phyloP scores from a whole-genome alignment of 2,113 vertebrate species.

The Amphilophus citrinellus region DNA sequence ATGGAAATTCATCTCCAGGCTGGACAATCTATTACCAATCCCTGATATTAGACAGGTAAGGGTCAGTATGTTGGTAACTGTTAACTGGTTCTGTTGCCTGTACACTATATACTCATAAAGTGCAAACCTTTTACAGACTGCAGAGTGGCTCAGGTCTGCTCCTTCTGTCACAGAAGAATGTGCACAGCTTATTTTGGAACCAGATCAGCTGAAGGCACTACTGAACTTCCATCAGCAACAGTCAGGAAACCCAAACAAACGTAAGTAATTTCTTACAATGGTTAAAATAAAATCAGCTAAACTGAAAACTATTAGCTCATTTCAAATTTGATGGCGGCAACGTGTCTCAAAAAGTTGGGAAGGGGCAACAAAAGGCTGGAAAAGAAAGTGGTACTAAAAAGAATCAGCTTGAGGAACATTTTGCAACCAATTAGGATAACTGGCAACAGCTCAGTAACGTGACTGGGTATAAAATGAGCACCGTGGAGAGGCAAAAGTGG shows the following conservation, averaged over 20 bases:
- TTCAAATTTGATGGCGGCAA: no score
- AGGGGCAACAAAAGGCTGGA: no score
- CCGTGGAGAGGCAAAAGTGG: no score
- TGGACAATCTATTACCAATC: constrained; percentile 46
- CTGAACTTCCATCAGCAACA: constrained; percentile 37
- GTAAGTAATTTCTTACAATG: background rate
- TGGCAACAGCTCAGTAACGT: no score
- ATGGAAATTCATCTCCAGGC: constrained; percentile 55
- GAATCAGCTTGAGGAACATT: no score
- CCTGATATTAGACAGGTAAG: constrained; percentile 53
- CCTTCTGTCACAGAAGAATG: constrained; percentile 35
- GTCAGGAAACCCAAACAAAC: background rate
- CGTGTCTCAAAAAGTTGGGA: no score
- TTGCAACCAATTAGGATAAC: no score
- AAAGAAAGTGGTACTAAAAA: no score
- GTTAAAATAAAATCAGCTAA: background rate
- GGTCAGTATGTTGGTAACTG: background rate
- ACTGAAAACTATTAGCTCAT: no score
- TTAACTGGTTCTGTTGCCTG: background rate
- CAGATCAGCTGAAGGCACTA: constrained; percentile 28
- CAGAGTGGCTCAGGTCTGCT: constrained; percentile 30
- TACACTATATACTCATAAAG: background rate
- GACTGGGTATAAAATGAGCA: no score
- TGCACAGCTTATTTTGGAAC: constrained; percentile 29
- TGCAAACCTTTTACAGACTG: constrained; percentile 15